Evolutionary conservation across 1,140 invertebrate genomes (phyloP), one percentile per base, ranked within the genome.

Genomic region (Ceratina australensis): DNA sequence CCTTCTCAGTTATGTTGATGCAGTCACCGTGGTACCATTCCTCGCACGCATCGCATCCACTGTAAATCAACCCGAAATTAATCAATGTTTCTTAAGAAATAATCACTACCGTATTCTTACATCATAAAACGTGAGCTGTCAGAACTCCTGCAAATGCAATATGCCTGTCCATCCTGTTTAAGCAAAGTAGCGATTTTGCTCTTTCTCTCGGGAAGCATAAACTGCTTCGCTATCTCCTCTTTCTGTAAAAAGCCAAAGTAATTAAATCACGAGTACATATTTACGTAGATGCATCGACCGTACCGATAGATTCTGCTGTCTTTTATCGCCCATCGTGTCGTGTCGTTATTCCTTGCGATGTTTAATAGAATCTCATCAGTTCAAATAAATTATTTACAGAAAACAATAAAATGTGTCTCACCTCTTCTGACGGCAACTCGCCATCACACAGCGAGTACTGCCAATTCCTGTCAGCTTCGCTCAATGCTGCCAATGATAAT

Each of bases 1-100:
- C 97, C 83, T 96, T 95, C 89, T 98, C 96, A 13, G 97, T 98
- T 75, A 99, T 97, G 83, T 97, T 97, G 86, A 99, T 98, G 91
- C 98, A 99, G 87, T 99, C 97, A 13, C 98, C 98, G 92, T 99
- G 98, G 89, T 98, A 99, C 98, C 98, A 99, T 93, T 99, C 98
- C 91, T 99, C 97, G 92, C 98, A 99, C 47, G 96, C 94, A 92
- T 99, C 98, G 93, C 98, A 99, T 59, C 96, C 97, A 91, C 96
- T 96, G 81, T 10, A 15, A 91, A 87, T 77, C 0, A 54, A 63
- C 64, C 54, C 22, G 7, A 78, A 16, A 8, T 67, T 26, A 13
- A 16, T 79, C 0, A 16, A 28, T 2, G 50, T 13, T 22, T 13
- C 18, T 24, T n/a, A 4, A 49, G 3, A 22, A n/a, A 77, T 2